Percentiles rank a stretch among this genome's conserved stretches.
Evolutionary conservation across 2,113 vertebrate species (phyloP).

Genomic region (Climacteris rufus): DNA sequence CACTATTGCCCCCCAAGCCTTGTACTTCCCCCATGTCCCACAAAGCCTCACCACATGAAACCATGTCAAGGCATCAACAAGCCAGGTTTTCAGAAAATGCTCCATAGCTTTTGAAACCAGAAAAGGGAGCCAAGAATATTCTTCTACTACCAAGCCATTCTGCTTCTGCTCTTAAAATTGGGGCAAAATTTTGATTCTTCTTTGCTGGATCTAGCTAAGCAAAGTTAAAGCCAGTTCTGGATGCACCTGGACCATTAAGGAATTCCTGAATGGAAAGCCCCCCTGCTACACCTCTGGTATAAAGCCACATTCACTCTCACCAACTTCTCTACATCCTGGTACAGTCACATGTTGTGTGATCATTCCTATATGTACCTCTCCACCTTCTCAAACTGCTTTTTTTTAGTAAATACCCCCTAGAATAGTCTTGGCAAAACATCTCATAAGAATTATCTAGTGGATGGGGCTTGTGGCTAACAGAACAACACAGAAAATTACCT

Average conservation of each 20-base stretch:
- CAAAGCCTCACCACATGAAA: background rate
- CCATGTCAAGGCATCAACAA: background rate
- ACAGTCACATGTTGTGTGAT: background rate
- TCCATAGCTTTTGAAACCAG: background rate
- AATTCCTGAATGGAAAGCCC: background rate
- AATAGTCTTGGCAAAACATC: background rate
- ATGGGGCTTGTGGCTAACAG: background rate
- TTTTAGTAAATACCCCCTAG: background rate
- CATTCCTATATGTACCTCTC: background rate
- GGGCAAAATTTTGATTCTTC: background rate
- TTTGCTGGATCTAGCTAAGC: background rate
- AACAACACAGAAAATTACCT: background rate
- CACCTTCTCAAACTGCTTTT: background rate
- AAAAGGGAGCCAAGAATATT: background rate
- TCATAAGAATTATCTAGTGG: background rate
- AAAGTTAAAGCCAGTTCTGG: background rate
- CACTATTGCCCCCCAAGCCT: background rate
- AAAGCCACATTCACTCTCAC: background rate
- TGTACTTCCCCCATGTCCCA: background rate
- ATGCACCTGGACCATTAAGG: background rate
- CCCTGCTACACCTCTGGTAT: background rate
- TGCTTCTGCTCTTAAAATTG: background rate
- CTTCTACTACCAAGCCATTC: background rate
- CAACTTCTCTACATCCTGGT: background rate
- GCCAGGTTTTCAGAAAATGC: background rate